phyloP scores from a whole-genome alignment of 2,888 invertebrate species.

The Phanerotoma sp. region DNA sequence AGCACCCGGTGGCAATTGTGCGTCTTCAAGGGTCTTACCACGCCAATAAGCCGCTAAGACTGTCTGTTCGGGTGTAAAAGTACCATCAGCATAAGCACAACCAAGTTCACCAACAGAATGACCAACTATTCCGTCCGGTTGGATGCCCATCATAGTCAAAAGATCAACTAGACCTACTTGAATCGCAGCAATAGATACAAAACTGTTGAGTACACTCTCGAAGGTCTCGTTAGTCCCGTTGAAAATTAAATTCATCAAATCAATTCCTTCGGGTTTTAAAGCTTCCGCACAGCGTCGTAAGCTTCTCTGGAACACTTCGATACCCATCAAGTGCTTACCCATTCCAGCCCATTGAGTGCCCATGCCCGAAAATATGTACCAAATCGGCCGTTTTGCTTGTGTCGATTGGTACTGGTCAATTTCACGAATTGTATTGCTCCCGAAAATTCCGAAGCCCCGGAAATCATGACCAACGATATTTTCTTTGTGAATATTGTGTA shows the following conservation, averaged over 20 bases:
- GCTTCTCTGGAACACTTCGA: conserved; percentile 80
- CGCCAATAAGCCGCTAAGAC: conserved; percentile 93
- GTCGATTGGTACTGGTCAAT: conserved; percentile 52
- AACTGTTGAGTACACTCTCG: conserved; percentile 85
- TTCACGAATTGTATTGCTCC: conserved; percentile 60
- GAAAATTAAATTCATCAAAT: conserved; percentile 78
- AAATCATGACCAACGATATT: conserved; percentile 75
- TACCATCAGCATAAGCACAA: conserved; percentile 96
- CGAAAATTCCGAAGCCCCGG: conserved; percentile 80
- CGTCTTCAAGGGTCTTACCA: conserved; percentile 80
- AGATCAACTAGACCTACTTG: conserved; percentile 96
- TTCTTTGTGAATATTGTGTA: conserved; percentile 72
- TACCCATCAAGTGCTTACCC: conserved; percentile 81
- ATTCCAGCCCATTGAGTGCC: conserved; percentile 98
- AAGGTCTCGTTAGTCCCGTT: conserved; percentile 76
- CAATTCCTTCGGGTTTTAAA: conserved; percentile 76
- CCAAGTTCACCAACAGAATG: conserved; percentile 92
- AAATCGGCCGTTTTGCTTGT: conserved; percentile 76
- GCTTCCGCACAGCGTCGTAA: conserved; percentile 75
- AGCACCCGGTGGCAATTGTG: conserved; percentile 70
- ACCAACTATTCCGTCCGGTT: conserved; percentile 93
- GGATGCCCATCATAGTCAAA: conserved; percentile 71
- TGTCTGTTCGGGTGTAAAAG: conserved; percentile 91
- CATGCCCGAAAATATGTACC: conserved; percentile 98
- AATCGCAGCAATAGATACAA: conserved; percentile 92